A percentile compares a stretch with the other conserved stretches of the same genome.
These are phyloP conservation scores for Beaufortia kweichowensis DNA, from an alignment of 2,113 vertebrate species.

Conservation along the genomic window DNA sequence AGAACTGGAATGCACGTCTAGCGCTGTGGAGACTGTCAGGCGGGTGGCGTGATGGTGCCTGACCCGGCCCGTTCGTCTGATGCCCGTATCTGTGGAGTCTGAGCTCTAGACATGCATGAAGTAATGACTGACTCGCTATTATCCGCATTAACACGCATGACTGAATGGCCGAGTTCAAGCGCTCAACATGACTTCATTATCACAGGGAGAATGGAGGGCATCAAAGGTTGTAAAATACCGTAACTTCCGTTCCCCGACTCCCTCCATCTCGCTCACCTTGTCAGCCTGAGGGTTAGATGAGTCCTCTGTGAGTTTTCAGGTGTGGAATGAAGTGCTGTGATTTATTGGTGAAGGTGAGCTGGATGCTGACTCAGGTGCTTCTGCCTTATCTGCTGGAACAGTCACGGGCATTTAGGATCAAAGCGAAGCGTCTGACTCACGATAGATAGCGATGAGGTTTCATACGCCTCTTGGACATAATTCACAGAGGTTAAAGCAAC, in stretches of 20 bases:
- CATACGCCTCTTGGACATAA: constrained; percentile 9
- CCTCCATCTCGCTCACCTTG: constrained; percentile 36
- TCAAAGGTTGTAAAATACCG: constrained; percentile 28
- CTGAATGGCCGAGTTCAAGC: constrained; percentile 31
- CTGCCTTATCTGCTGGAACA: constrained; percentile 44
- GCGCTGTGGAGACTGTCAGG: constrained; percentile 29
- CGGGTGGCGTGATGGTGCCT: too few relatives aligned
- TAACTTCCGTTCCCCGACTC: constrained; percentile 10
- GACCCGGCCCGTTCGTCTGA: constrained; percentile 15
- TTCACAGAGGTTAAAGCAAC: constrained; percentile 28
- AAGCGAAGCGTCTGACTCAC: neutral
- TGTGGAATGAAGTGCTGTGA: constrained; percentile 26
- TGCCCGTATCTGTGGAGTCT: constrained; percentile 25
- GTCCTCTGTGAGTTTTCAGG: neutral
- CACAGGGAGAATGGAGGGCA: constrained; percentile 15
- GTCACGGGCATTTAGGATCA: constrained; percentile 41
- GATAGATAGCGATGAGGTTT: constrained; percentile 13
- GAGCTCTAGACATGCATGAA: constrained; percentile 37
- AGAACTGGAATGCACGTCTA: constrained; percentile 45
- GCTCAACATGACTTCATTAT: constrained; percentile 26
- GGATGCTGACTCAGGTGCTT: constrained; percentile 43
- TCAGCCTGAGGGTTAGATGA: constrained; percentile 42
- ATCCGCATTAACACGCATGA: constrained; percentile 28
- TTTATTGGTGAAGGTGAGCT: constrained; percentile 38
- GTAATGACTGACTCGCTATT: constrained; percentile 42